phyloP scores from a whole-genome alignment of 92 coral and sea anemone species.

The Siderastrea radians region DNA sequence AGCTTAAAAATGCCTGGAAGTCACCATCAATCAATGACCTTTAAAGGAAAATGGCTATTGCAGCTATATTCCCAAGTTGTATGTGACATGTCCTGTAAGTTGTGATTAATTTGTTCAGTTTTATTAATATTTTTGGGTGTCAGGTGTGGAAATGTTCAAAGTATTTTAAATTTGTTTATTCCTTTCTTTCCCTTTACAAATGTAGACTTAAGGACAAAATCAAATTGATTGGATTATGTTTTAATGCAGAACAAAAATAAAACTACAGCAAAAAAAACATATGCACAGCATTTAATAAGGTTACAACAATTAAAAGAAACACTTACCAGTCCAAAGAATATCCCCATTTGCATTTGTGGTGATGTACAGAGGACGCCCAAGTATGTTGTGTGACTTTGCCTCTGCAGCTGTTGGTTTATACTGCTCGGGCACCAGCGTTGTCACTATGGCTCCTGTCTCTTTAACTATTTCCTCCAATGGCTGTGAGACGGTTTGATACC shows the following conservation, averaged over 20 bases:
- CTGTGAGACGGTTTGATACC: constrained; percentile 71
- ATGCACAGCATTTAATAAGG: background rate
- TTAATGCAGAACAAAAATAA: background rate
- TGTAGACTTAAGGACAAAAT: too few relatives aligned
- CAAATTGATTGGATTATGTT: too few relatives aligned
- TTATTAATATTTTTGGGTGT: too few relatives aligned
- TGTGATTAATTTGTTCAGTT: too few relatives aligned
- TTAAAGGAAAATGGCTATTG: too few relatives aligned
- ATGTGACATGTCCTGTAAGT: too few relatives aligned
- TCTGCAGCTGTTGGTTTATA: constrained; percentile 64
- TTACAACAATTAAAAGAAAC: background rate
- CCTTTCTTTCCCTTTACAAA: too few relatives aligned
- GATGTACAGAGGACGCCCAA: constrained; percentile 77
- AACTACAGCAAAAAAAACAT: background rate
- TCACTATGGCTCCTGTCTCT: constrained; percentile 44
- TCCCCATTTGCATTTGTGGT: constrained; percentile 79
- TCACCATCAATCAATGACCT: too few relatives aligned
- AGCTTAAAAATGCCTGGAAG: too few relatives aligned
- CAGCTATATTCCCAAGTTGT: too few relatives aligned
- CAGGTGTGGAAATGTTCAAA: too few relatives aligned
- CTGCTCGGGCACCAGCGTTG: constrained; percentile 82
- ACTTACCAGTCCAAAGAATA: constrained; percentile 77
- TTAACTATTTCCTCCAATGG: constrained; percentile 45
- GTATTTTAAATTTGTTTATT: too few relatives aligned
- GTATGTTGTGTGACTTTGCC: constrained; percentile 67